Evolutionary conservation across 2,888 invertebrate species (phyloP).

Genomic region (Tinea pellionella): DNA sequence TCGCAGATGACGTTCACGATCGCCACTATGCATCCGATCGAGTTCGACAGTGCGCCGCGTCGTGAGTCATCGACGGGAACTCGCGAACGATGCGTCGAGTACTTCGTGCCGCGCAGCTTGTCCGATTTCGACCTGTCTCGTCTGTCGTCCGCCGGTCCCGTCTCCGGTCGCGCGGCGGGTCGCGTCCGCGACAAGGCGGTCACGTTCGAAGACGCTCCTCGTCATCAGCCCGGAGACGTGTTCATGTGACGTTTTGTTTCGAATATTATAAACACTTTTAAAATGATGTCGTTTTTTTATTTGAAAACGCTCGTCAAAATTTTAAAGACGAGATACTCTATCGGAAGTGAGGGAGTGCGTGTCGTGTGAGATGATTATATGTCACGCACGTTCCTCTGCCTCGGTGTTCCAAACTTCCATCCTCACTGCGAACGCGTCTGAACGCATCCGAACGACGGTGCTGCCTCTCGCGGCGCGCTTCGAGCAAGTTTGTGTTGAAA

Average conservation of each 20-base stretch:
- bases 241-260: constrained; percentile 78
- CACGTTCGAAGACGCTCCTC: constrained; percentile 77
- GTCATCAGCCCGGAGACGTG: constrained; percentile 73
- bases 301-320: no score
- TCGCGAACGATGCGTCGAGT: constrained; percentile 77
- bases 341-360: no score
- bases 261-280: not conserved
- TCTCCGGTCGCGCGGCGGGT: constrained; percentile 28
- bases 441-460: not conserved
- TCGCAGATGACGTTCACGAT: constrained; percentile 45
- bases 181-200: constrained; percentile 80
- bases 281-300: not conserved
- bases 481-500: no score
- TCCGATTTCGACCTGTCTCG: constrained; percentile 79
- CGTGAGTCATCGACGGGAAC: constrained; percentile 73
- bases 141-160: constrained; percentile 29
- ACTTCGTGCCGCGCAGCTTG: constrained; percentile 85
- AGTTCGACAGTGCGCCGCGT: constrained; percentile 74
- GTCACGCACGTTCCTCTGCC: no score
- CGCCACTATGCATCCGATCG: constrained; percentile 50
- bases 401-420: no score
- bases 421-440: not conserved
- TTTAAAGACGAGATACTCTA: no score
- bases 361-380: no score
- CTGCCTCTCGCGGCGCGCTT: no score